Percentiles rank a stretch among this genome's conserved stretches.
phyloP scores from a whole-genome alignment of 1,140 invertebrate species.

The Aphidius ervi region DNA sequence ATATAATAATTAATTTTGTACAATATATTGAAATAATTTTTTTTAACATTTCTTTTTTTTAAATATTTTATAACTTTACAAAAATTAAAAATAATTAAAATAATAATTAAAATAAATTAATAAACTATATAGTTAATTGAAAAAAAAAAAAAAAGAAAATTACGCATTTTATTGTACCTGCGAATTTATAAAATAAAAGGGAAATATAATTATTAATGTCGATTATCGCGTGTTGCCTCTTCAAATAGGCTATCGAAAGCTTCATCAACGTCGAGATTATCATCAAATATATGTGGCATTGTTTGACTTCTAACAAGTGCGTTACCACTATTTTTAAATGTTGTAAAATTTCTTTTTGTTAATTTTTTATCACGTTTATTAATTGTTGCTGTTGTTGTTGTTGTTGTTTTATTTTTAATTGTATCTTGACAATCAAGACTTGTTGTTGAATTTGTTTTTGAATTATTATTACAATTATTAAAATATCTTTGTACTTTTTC shows the following conservation, averaged over 20 bases:
- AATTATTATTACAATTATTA: constrained; percentile 25
- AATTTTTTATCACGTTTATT: constrained; percentile 23
- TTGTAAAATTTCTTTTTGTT: constrained; percentile 24
- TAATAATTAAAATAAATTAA: too few species aligned
- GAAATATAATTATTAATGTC: constrained; percentile 23
- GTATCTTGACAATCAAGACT: constrained; percentile 2
- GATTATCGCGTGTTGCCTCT: constrained; percentile 42
- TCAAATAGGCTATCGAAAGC: constrained; percentile 68
- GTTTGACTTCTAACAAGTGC: constrained; percentile 65
- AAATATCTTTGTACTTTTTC: constrained; percentile 79
- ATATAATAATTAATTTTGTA: too few species aligned
- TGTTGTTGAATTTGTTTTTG: constrained; percentile 4
- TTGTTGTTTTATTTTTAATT: constrained; percentile 27
- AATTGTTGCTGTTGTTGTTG: constrained; percentile 21
- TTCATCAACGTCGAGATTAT: constrained; percentile 68
- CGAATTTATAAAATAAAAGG: too few species aligned
- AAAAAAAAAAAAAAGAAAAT: too few species aligned
- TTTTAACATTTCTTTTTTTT: too few species aligned
- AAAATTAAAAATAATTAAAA: too few species aligned
- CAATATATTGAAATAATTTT: too few species aligned
- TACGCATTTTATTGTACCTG: too few species aligned
- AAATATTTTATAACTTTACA: too few species aligned
- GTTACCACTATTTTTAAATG: constrained; percentile 30
- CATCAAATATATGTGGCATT: constrained; percentile 65
- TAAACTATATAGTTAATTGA: too few species aligned